A percentile compares a stretch with the other conserved stretches of the same genome.
phyloP scores from a whole-genome alignment of 1,140 invertebrate genomes.

The Sipha flava region DNA sequence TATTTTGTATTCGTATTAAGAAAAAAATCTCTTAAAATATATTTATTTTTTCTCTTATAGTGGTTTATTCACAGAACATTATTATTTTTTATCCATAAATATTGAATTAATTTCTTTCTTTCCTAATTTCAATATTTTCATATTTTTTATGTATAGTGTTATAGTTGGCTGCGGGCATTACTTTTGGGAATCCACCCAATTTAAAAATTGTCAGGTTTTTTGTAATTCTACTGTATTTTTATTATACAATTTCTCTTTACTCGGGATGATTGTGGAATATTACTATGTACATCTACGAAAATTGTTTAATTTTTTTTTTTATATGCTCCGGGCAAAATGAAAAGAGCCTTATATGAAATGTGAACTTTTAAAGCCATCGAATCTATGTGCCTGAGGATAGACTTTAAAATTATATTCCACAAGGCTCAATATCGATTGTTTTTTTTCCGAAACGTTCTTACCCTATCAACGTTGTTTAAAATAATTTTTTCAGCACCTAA shows the following conservation, averaged over 20 bases:
- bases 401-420: not conserved
- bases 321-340: too few species aligned
- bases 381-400: not conserved
- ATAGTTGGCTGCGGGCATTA: not conserved
- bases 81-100: not conserved
- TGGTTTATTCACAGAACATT: not conserved
- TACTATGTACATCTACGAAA: too few species aligned
- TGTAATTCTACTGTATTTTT: too few species aligned
- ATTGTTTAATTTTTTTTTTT: too few species aligned
- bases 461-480: too few species aligned
- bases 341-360: too few species aligned
- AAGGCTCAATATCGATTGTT: too few species aligned
- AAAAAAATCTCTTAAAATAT: not conserved
- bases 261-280: too few species aligned
- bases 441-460: too few species aligned
- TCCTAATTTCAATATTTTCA: not conserved
- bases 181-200: not conserved
- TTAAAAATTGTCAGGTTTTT: not conserved
- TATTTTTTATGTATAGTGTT: not conserved
- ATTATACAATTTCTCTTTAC: too few species aligned
- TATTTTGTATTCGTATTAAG: not conserved
- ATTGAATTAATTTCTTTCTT: not conserved
- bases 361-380: too few species aligned
- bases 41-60: not conserved
- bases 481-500: too few species aligned